Conservation (phyloP, 2,888 invertebrate species). For the Morinoia aosen region DNA sequence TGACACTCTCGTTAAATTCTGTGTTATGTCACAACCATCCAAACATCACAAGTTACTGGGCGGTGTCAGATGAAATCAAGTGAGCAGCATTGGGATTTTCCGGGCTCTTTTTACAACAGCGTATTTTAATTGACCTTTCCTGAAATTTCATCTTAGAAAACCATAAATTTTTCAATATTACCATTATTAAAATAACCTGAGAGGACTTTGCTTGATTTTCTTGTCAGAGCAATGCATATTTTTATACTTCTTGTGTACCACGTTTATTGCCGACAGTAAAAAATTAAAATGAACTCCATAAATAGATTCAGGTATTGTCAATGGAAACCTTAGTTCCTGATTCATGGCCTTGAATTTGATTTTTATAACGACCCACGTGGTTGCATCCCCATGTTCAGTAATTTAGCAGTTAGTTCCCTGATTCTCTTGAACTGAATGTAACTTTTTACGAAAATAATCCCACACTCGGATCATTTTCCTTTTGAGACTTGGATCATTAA, state of each 20-base stretch:
- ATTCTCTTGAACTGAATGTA: neutral
- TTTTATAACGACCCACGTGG: neutral
- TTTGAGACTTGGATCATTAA: neutral
- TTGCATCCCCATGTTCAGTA: neutral
- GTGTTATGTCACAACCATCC: neutral
- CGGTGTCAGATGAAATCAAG: neutral
- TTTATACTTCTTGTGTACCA: neutral
- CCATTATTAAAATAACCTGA: neutral
- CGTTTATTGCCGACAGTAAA: neutral
- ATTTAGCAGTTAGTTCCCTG: neutral
- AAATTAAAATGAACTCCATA: neutral
- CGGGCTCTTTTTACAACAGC: neutral
- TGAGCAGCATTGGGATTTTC: neutral
- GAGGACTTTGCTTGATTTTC: no score
- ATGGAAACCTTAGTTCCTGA: neutral
- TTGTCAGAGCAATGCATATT: neutral
- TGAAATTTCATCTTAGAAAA: neutral
- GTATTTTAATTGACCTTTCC: neutral
- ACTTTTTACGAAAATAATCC: neutral
- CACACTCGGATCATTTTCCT: neutral
- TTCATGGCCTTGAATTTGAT: neutral
- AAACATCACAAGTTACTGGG: neutral
- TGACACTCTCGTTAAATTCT: neutral
- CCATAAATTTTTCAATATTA: neutral
- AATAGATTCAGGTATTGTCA: neutral